Evolutionary conservation across 2,888 invertebrate genomes (phyloP).

Genomic region (Ichneumon xanthorius): DNA sequence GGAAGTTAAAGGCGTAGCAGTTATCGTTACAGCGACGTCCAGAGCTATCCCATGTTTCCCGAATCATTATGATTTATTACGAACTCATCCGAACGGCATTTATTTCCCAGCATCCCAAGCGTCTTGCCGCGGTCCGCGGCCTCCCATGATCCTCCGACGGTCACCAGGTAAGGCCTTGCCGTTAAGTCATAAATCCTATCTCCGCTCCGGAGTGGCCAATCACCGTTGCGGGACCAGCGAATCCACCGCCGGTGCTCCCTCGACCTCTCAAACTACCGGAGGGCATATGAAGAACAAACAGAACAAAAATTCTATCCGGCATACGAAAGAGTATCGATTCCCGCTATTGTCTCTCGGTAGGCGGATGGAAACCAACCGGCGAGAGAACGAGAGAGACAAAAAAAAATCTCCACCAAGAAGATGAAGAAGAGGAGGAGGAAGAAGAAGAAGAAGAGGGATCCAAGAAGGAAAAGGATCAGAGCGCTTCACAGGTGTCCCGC

Average conservation of each 20-base stretch:
- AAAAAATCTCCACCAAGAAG: background rate
- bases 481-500: conserved; percentile 59
- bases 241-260: background rate
- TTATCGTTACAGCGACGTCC: too few species aligned
- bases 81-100: too few species aligned
- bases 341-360: conserved; percentile 53
- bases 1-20: too few species aligned
- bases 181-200: background rate
- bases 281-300: conserved; percentile 17
- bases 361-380: background rate
- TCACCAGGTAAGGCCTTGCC: background rate
- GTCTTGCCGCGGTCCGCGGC: background rate
- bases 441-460: conserved; percentile 22
- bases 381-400: conserved; percentile 44
- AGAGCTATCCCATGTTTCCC: too few species aligned
- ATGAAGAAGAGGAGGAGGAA: conserved; percentile 30
- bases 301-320: conserved; percentile 26
- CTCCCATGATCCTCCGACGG: background rate
- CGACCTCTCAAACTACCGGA: conserved; percentile 31
- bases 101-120: too few species aligned
- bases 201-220: conserved; percentile 19
- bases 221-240: background rate
- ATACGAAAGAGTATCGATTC: conserved; percentile 51
- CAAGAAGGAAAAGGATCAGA: conserved; percentile 47
- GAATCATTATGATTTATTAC: too few species aligned